Evolutionary conservation across 30 jellyfish, hydroid and myxozoan species (phyloP).

Genomic region (Chironex yamaguchii): DNA sequence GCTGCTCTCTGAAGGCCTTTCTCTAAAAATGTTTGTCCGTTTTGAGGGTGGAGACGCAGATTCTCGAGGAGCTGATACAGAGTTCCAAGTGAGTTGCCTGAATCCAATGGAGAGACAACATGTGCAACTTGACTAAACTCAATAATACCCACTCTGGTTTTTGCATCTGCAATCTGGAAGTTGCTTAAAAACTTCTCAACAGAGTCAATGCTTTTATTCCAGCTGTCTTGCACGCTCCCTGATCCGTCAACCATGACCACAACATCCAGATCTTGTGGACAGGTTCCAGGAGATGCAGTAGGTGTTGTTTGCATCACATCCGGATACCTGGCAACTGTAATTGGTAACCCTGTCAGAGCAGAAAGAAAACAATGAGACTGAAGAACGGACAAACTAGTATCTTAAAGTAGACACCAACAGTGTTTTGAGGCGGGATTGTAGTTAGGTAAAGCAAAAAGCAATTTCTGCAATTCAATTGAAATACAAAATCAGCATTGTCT

Average conservation of each 20-base stretch:
- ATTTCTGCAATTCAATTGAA: too few relatives aligned
- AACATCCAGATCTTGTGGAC: slow-evolving; percentile 52
- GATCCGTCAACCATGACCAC: slow-evolving; percentile 86
- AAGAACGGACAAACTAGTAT: too few relatives aligned
- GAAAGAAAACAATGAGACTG: too few relatives aligned
- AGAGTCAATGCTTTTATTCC: slow-evolving; percentile 82
- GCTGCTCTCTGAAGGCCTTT: slow-evolving; percentile 77
- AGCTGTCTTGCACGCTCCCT: slow-evolving; percentile 73
- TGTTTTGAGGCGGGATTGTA: too few relatives aligned
- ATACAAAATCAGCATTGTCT: too few relatives aligned
- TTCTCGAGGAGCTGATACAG: slow-evolving; percentile 74
- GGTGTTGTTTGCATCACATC: too few relatives aligned
- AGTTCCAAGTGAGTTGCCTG: slow-evolving; percentile 71
- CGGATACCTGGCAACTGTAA: too few relatives aligned
- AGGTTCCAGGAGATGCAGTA: neutral
- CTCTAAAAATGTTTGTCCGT: slow-evolving; percentile 93
- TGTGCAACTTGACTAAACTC: slow-evolving; percentile 94
- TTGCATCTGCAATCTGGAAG: slow-evolving; percentile 70
- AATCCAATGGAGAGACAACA: slow-evolving; percentile 72
- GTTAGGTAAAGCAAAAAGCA: too few relatives aligned
- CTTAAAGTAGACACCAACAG: too few relatives aligned
- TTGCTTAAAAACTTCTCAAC: slow-evolving; percentile 67
- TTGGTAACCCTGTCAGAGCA: too few relatives aligned
- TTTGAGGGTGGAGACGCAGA: slow-evolving; percentile 84
- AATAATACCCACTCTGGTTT: slow-evolving; percentile 81